Conservation (phyloP, 2,888 invertebrate genomes). For the Andrena minutula region DNA sequence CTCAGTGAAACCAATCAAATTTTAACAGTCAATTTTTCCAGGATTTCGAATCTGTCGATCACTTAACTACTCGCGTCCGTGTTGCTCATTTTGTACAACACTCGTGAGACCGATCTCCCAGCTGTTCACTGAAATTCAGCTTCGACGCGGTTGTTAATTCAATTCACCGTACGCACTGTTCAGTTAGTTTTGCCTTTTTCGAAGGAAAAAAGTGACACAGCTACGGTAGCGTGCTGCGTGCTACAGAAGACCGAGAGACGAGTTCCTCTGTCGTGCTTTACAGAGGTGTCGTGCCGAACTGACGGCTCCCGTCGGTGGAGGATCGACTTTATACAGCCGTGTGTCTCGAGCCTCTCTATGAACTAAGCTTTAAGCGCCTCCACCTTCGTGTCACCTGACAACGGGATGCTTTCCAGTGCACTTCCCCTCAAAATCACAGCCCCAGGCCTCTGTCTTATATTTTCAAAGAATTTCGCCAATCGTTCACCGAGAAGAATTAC, state of each 20-base stretch:
- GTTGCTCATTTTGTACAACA: conserved; percentile 7
- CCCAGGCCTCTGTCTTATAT: background rate
- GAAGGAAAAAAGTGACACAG: background rate
- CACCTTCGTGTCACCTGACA: conserved; percentile 67
- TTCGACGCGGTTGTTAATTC: conserved; percentile 1
- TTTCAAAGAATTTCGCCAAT: background rate
- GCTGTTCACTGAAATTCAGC: conserved; percentile 13
- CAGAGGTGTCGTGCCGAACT: conserved; percentile 76
- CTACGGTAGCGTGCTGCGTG: conserved; percentile 43
- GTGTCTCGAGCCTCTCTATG: conserved; percentile 59
- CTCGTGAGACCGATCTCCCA: background rate
- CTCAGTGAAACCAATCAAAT: background rate
- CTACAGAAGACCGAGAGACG: conserved; percentile 56
- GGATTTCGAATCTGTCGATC: background rate
- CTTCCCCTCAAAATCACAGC: background rate
- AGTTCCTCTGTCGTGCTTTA: conserved; percentile 69
- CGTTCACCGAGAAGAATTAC: background rate
- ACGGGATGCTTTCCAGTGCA: conserved; percentile 32
- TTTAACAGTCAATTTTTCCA: background rate
- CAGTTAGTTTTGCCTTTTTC: background rate
- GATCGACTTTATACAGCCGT: conserved; percentile 76
- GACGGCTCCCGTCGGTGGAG: conserved; percentile 73
- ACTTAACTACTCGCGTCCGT: conserved; percentile 4
- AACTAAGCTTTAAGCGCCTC: conserved; percentile 63
- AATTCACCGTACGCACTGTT: conserved; percentile 47